Conservation (phyloP, 2,113 vertebrate genomes). For the Dermatemys mawii region DNA sequence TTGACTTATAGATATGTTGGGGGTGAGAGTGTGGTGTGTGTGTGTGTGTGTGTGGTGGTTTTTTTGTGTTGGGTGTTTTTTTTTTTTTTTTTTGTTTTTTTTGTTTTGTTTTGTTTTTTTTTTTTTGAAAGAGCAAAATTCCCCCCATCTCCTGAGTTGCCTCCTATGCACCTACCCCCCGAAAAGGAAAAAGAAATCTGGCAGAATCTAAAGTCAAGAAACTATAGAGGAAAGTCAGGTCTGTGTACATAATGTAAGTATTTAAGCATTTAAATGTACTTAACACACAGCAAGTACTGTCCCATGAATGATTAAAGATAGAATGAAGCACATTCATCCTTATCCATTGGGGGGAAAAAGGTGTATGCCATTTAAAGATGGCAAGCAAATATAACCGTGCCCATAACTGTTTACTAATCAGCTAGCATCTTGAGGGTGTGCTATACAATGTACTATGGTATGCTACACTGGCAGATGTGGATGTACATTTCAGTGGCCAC, state of each 20-base stretch:
- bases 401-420: background rate
- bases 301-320: background rate
- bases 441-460: accelerated
- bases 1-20: background rate
- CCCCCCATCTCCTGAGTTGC: accelerated
- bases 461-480: background rate
- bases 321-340: background rate
- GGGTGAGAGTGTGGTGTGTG: too few relatives aligned
- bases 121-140: background rate
- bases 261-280: background rate
- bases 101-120: too few relatives aligned
- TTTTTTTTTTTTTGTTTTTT: too few relatives aligned
- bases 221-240: background rate
- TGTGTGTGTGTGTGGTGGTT: too few relatives aligned
- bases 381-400: accelerated
- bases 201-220: background rate
- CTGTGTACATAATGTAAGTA: background rate
- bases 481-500: accelerated
- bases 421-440: accelerated
- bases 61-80: too few relatives aligned
- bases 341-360: background rate
- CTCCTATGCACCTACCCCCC: background rate
- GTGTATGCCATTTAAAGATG: background rate
- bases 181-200: accelerated
- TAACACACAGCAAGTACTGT: background rate